A percentile compares a stretch with the other conserved stretches of the same genome.
Evolutionary conservation across 1,140 invertebrate genomes (phyloP).

Genomic region (Zaprionus camerounensis): DNA sequence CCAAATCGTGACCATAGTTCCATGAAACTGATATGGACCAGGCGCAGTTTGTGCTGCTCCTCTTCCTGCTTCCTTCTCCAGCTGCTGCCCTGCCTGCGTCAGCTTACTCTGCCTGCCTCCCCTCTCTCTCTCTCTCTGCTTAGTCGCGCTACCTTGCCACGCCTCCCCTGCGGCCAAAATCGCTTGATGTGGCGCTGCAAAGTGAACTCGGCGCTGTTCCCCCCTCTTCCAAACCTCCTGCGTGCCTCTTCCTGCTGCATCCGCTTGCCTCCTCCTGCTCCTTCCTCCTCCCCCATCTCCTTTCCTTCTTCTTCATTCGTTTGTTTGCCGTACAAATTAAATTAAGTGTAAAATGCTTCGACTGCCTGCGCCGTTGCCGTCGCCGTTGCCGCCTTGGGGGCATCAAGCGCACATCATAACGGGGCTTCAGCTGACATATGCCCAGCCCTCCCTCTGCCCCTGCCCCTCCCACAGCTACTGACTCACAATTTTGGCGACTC

Average conservation of each 20-base stretch:
- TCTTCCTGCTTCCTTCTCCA: neutral
- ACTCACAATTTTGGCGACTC: constrained; percentile 1
- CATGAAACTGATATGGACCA: constrained; percentile 83
- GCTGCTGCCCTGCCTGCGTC: constrained; percentile 11
- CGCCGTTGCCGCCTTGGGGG: constrained; percentile 31
- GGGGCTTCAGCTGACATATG: constrained; percentile 57
- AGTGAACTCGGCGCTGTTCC: neutral
- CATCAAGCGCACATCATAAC: constrained; percentile 68
- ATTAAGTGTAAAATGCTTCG: constrained; percentile 74
- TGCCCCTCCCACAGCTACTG: neutral
- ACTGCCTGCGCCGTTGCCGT: neutral
- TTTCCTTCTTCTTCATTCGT: constrained; percentile 3
- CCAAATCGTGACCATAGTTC: constrained; percentile 84
- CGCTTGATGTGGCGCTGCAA: constrained; percentile 69
- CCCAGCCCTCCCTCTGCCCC: neutral
- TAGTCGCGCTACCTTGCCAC: constrained; percentile 39
- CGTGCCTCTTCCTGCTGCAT: too few species aligned
- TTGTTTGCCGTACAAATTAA: constrained; percentile 77
- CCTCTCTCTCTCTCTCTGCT: neutral
- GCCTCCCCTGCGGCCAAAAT: constrained; percentile 46
- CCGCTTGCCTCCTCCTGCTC: too few species aligned
- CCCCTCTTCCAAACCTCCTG: too few species aligned
- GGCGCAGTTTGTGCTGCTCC: constrained; percentile 35
- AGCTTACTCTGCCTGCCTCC: too few species aligned
- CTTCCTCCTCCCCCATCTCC: neutral